Base-by-base conservation (phyloP, 2,797 vertebrate species). In the Odontamblyopus lacepedii region DNA sequence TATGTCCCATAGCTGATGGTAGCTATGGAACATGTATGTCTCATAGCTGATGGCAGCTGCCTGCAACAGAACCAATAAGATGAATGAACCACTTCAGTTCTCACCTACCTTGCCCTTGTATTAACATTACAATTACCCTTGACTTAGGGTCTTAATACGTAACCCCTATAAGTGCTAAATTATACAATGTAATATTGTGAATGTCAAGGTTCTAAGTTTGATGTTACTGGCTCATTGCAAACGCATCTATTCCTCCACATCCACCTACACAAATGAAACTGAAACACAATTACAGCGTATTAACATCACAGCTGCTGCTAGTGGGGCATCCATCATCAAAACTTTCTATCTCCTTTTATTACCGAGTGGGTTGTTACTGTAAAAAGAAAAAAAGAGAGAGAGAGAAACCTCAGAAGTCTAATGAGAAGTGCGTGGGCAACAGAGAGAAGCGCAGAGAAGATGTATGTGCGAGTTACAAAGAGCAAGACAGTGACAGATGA, bases 201-300 rank as follows among this genome's bases (percentile, higher is more conserved):
- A 73, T 73, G 73, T 83, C 72, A 81, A 69, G 72, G 78, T 78
- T 48, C 75, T 76, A 56, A 41, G 61, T 79, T 38, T 64, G 70
- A 70, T 12, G 30, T 75, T 56, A 78, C 51, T 44, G 61, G 18
- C 78, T 72, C 82, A 66, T 76, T 75, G 75, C 71, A 78, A 79
- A 81, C 65, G 53, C 12, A 38, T 63, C 32, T 38, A 38, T 63
- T 32, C 63, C 26, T 44, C 60, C 26, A 69, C 59, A 78, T 38
- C 77, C 62, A 72, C 26, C 53, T 64, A 57, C 65, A 70, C 63
- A 65, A 56, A 32, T 8, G 26, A 53, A 67, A 9, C 38, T 65
- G 67, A n/a, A 3, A 72, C 5, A 67, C 65, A 53, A 67, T 67
- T 67, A 67, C 65, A 35, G 38, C 12, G 29, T 29, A 69, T 59